Evolutionary conservation across 2,113 vertebrate species (phyloP), one percentile per base, ranked within the genome.

Genomic region (Hyaena hyaena): DNA sequence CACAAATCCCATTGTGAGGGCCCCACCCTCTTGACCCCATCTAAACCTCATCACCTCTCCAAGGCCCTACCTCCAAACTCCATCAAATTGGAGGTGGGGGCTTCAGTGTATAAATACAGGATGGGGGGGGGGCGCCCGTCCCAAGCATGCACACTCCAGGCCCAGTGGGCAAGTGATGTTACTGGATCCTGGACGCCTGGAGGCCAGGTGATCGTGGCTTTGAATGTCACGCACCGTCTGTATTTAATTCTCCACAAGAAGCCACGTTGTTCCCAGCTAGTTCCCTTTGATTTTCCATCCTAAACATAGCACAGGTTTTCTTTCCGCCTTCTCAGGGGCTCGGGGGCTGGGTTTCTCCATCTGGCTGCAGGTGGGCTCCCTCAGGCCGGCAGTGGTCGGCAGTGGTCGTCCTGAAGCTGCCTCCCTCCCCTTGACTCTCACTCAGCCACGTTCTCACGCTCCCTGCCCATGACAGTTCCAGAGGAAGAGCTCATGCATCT

Each of bases 221-320:
- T 43, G 19, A 88, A n/a, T 50, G 24, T 71, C 82, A 33, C 24
- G 58, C 39, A 35, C 81, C 65, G 68, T 77, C 50, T 93, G 50
- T 12, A 45, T 74, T 86, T 50, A 61, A 24, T 61, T 94, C 93
- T 81, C 93, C 58, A 17, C 15, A 53, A 45, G 85, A 97, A 77
- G 50, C 58, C 61, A 24, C 10, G 5, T 73, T 83, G 79, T 81
- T 86, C 68, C 86, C 12, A 6, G 86, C 63, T 61, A 45, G 77
- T 77, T 65, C 55, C 15, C 45, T 88, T 97, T 77, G 79, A 88
- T 97, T 97, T 98, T 82, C 93, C 86, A 76, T 74, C 76, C 92
- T 88, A 85, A 86, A 97, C 91, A 82, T 63, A 88, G 97, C 77
- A 66, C 95, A 50, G 73, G 80, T 95, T 96, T 83, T 91, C 92